Evolutionary conservation across 2,797 vertebrate species (phyloP), one percentile per base, ranked within the genome.

Genomic region (Scarus forsteni): DNA sequence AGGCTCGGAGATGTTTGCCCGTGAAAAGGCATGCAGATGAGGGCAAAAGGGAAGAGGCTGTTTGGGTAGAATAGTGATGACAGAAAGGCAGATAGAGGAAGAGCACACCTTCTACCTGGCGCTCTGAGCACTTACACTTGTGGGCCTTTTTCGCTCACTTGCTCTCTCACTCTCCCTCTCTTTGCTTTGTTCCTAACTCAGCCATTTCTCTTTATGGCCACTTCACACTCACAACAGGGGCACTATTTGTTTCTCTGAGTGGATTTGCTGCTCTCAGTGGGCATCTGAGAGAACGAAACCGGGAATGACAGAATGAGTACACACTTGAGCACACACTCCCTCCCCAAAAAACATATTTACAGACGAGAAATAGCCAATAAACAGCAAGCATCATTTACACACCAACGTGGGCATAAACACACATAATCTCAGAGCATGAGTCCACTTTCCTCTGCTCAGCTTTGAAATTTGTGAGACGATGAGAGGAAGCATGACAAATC

Each of bases 231-330:
- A 59, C 85, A 82, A 73, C 86, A 69, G 85, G 83, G 77, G 81
- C 50, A 83, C 87, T 83, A 66, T 92, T 90, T 91, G 85, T 90
- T 89, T 88, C 80, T 80, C 60, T 84, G 80, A 90, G 86, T 88
- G 85, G 82, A 88, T 89, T 90, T 84, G 79, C 71, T 70, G 76
- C 77, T 83, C 85, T 82, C 86, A 81, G 88, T 87, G 89, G 85
- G 83, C 77, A 87, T 89, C 80, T 77, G 63, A 89, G 77, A 73
- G 51, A 80, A 75, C 39, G 18, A 65, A 65, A 81, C 77, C 58
- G 72, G 42, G 74, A 86, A 75, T 84, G 87, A 91, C 84, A 88
- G 84, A 91, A 87, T 89, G 85, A 90, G 81, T 52, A 53, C 79
- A 80, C 80, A 78, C 51, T 72, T 7, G 49, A 76, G 71, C 62